A percentile compares a stretch with the other conserved stretches of the same genome.
Evolutionary conservation across 1,140 invertebrate species (phyloP).

Genomic region (fruit fly (Drosophila melanogaster)): Release_6_plus_ISO1_MT NT_033777.3:14997501-14998000

Average conservation of each 20-base stretch:
- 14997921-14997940: constrained; percentile 51
- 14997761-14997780: constrained; percentile 48
- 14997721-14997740: constrained; percentile 49
- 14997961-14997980: constrained; percentile 73
- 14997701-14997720: neutral
- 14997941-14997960: constrained; percentile 33
- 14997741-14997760: constrained; percentile 48
- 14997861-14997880: constrained; percentile 81
- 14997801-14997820: constrained; percentile 66
- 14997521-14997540: constrained; percentile 2
- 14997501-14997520: neutral
- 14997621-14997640: constrained; percentile 36
- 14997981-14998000: constrained; percentile 76
- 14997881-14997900: constrained; percentile 82
- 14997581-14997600: constrained; percentile 1
- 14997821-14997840: constrained; percentile 82
- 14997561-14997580: constrained; percentile 2
- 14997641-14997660: constrained; percentile 36
- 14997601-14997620: constrained; percentile 1
- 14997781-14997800: constrained; percentile 48
- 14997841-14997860: constrained; percentile 82
- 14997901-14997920: constrained; percentile 55
- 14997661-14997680: constrained; percentile 53
- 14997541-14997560: neutral
- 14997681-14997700: constrained; percentile 18